These are phyloP conservation scores for Stegana nigrithorax DNA, from an alignment of 2,888 invertebrate species.

Conservation along the genomic window DNA sequence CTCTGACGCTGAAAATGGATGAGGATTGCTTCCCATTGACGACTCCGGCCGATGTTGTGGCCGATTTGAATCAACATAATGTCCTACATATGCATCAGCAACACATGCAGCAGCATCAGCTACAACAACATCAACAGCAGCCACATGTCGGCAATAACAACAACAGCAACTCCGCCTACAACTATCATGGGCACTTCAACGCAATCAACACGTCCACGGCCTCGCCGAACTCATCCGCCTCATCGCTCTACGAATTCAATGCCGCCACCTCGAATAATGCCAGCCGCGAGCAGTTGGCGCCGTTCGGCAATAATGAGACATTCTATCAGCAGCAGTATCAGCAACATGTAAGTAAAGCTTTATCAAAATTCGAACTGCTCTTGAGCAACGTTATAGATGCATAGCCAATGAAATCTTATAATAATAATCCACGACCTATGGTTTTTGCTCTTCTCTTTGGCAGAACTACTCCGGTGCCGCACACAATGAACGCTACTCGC, in stretches of 20 bases:
- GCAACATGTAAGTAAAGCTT: slow-evolving; percentile 59
- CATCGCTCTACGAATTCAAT: slow-evolving; percentile 67
- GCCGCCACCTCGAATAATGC: slow-evolving; percentile 70
- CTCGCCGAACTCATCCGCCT: slow-evolving; percentile 58
- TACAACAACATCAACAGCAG: slow-evolving; percentile 31
- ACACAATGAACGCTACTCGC: slow-evolving; percentile 74
- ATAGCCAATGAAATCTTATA: no score
- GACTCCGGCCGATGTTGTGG: slow-evolving; percentile 51
- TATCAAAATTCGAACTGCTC: not conserved
- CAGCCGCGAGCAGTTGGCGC: slow-evolving; percentile 33
- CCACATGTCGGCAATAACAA: slow-evolving; percentile 23
- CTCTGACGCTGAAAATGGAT: slow-evolving; percentile 84
- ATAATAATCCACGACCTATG: no score
- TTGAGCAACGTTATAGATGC: not conserved
- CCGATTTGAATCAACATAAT: slow-evolving; percentile 40
- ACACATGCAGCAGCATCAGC: slow-evolving; percentile 36
- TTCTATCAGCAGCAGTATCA: slow-evolving; percentile 53
- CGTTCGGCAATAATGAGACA: slow-evolving; percentile 40
- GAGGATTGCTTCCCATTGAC: slow-evolving; percentile 83
- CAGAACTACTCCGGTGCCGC: slow-evolving; percentile 63
- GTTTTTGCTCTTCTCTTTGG: not conserved
- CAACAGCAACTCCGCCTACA: slow-evolving; percentile 49
- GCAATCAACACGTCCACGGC: slow-evolving; percentile 58
- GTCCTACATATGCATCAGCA: slow-evolving; percentile 39
- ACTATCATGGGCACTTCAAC: slow-evolving; percentile 69